Percentiles rank a stretch among this genome's conserved stretches.
Evolutionary conservation across 2,113 vertebrate species (phyloP).

Genomic region (Halichoerus grypus): DNA sequence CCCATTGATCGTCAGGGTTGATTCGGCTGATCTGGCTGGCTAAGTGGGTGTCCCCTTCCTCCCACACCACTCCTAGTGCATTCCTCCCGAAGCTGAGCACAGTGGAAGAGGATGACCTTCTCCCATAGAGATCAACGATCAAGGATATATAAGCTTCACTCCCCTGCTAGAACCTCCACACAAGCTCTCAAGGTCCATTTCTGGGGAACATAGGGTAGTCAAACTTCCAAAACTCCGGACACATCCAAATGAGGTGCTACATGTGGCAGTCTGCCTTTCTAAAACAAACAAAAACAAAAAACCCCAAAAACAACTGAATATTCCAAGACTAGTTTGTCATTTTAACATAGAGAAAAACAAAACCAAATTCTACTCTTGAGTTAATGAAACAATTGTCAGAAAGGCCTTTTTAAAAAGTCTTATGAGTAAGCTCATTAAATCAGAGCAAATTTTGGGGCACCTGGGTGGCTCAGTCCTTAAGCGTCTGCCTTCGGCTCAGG

Average conservation of each 20-base stretch:
- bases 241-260: not conserved
- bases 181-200: not conserved
- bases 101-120: not conserved
- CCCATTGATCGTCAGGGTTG: not conserved
- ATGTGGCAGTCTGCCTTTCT: not conserved
- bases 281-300: not conserved
- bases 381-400: not conserved
- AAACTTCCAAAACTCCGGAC: not conserved
- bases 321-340: not conserved
- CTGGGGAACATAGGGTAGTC: not conserved
- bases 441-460: not conserved
- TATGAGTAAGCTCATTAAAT: constrained; percentile 21
- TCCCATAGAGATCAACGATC: not conserved
- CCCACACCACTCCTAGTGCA: not conserved
- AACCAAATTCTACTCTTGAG: not conserved
- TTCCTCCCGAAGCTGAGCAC: not conserved
- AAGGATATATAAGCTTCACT: not conserved
- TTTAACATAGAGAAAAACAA: constrained; percentile 22
- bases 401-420: constrained; percentile 11
- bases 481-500: no score
- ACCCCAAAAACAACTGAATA: not conserved
- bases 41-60: not conserved
- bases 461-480: no score
- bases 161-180: not conserved
- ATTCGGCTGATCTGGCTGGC: not conserved